Base-by-base conservation (phyloP, 2,113 vertebrate genomes). In the Cynopterus brachyotis region DNA sequence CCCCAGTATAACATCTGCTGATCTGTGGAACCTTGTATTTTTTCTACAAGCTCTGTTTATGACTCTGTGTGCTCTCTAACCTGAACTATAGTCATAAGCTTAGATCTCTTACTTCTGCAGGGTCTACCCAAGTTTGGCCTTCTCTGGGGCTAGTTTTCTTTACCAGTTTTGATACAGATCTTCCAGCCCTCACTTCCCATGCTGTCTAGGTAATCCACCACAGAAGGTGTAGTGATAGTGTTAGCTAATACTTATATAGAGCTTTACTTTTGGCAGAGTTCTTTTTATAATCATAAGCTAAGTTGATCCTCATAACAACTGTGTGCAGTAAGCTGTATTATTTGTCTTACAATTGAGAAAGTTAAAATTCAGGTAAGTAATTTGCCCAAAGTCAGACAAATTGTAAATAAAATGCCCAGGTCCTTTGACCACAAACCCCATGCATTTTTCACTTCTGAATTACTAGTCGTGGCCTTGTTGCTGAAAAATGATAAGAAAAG, bases 261-360 rank as follows among this genome's bases (percentile, higher is more conserved):
- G 60, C 57, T 95, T 82, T 81, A 37, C 6, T 85, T 95, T 84
- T 35, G 59, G 20, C 50, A 72, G 57, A 73, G 9, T 91, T 93
- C 50, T 95, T 96, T 82, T 82, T 62, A 86, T 62, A 73, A 37
- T 86, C 60, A 79, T 93, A 86, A 92, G 87, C 64, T 92, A 69
- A 87, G 81, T 93, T 92, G 70, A 89, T 80, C 37, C 19, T 81
- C 24, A 26, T 78, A 90, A 76, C 19, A 94, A 50, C 22, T 87
- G 13, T 95, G 9, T 90, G n/a, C 94, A 94, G 53, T 84, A 78
- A 50, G 62, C 30, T 76, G 8, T 76, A 81, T 82, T 95, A 47
- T 83, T 26, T 89, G 12, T 87, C 70, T 91, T 87, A 75, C 10
- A 72, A 19, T 40, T 96, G 45, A 96, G 37, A 59, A 90, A 92